Evolutionary conservation across 2,888 invertebrate species (phyloP), one percentile per base, ranked within the genome.

Genomic region (Eilema depressum): DNA sequence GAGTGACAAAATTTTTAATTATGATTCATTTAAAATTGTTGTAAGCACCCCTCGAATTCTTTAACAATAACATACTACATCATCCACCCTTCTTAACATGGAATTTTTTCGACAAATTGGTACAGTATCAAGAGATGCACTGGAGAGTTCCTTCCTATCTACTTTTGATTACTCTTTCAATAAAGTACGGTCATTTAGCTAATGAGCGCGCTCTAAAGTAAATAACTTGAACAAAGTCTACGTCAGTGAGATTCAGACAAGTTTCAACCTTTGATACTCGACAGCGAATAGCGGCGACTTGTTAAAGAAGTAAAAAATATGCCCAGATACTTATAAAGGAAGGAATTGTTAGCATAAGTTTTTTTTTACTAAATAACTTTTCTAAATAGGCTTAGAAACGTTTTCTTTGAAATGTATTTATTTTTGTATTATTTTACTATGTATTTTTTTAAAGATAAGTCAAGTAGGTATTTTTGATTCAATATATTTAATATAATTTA

Each of bases 131-230:
- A 76, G 70, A 78, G 75, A 73, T 78, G 74, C 75, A 81, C 65
- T 74, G 75, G 74, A 63, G 64, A 80, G 69, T 80, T 78, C 76
- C 62, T 81, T 81, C 70, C 77, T 73, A 83, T 83, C 79, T 81
- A 84, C 86, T 86, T 91, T 90, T 90, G 89, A 89, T 89, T 88
- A 88, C 90, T 88, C 86, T 91, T 92, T 91, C 88, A 92, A 93
- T 92, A 92, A 90, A 88, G 84, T 86, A 90, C 90, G 90, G 92
- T 92, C 91, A 92, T 93, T 94, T 92, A 91, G 92, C 90, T 94
- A 94, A 94, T 93, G 94, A 93, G 92, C 89, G 86, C 87, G 86
- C 89, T 92, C 86, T 86, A 90, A 90, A 93, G 91, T 91, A 92
- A 94, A 93, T 93, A 93, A 91, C 85, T 91, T 87, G 87, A 90